Evolutionary conservation across 1,140 invertebrate species (phyloP).

Genomic region (Eufriesea mexicana): DNA sequence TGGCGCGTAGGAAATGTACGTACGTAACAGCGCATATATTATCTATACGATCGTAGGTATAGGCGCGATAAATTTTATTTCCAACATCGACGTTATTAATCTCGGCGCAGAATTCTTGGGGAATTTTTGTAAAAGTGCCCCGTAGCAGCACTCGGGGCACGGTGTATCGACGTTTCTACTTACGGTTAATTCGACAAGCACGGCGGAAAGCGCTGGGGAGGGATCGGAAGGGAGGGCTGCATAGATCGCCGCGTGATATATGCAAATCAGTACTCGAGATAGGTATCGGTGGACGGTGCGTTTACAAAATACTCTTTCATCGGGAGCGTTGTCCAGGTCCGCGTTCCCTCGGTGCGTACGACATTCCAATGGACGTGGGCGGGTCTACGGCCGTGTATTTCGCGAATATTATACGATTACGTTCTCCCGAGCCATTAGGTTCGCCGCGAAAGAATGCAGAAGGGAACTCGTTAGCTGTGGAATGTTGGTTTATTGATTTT

Average conservation of each 20-base stretch:
- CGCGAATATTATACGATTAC: slow-evolving; percentile 62
- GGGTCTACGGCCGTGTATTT: slow-evolving; percentile 55
- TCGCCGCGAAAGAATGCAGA: slow-evolving; percentile 53
- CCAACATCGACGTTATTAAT: too few relatives aligned
- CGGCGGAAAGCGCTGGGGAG: background rate
- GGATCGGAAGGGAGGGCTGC: slow-evolving; percentile 29
- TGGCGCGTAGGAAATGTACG: too few relatives aligned
- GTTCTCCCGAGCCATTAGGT: slow-evolving; percentile 51
- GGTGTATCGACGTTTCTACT: background rate
- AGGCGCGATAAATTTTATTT: too few relatives aligned
- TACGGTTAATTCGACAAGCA: background rate
- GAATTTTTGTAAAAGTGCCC: too few relatives aligned
- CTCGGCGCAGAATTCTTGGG: too few relatives aligned
- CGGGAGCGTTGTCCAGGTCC: slow-evolving; percentile 2
- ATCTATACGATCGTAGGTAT: too few relatives aligned
- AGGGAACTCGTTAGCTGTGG: slow-evolving; percentile 59
- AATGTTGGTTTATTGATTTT: slow-evolving; percentile 63
- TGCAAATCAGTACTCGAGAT: background rate
- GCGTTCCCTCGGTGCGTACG: slow-evolving; percentile 29
- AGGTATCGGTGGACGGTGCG: slow-evolving; percentile 7
- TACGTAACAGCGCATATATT: too few relatives aligned
- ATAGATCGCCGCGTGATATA: background rate
- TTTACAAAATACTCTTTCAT: slow-evolving; percentile 53
- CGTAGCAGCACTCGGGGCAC: too few relatives aligned
- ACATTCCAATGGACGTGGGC: slow-evolving; percentile 59